phyloP scores from a whole-genome alignment of 2,888 invertebrate species.

The Calliscelio sp. region DNA sequence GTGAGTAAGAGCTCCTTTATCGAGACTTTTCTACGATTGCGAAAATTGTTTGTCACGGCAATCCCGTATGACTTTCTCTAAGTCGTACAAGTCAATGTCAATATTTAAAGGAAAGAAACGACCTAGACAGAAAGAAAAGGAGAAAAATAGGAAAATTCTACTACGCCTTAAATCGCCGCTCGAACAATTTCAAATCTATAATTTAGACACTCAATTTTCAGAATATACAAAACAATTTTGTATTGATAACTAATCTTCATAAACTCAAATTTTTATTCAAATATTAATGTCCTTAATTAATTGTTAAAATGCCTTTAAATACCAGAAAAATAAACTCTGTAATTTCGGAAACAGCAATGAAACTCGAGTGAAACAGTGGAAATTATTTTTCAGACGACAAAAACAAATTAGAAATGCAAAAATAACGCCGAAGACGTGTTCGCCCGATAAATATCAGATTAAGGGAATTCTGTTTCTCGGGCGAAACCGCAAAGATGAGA shows the following conservation, averaged over 20 bases:
- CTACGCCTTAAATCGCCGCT: background rate
- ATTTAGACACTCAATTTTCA: too few species aligned
- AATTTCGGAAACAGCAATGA: too few species aligned
- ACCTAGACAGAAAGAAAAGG: conserved; percentile 31
- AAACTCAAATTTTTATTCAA: too few species aligned
- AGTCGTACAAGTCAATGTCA: conserved; percentile 45
- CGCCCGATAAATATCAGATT: conserved; percentile 30
- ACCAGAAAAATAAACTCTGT: too few species aligned
- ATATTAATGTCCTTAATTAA: too few species aligned
- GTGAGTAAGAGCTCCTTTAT: conserved; percentile 22
- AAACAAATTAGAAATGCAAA: conserved; percentile 10
- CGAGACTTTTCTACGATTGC: conserved; percentile 49
- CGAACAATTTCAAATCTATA: too few species aligned
- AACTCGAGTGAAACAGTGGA: too few species aligned
- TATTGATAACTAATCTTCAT: too few species aligned
- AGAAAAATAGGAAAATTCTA: conserved; percentile 36
- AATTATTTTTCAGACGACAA: conserved; percentile 2
- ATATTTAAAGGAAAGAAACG: conserved; percentile 42
- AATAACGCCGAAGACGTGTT: conserved; percentile 29
- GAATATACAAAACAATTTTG: too few species aligned
- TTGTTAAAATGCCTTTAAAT: too few species aligned
- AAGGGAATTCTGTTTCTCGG: conserved; percentile 37
- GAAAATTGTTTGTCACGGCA: conserved; percentile 30
- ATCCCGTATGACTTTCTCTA: conserved; percentile 49
- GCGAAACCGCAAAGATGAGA: conserved; percentile 29